Percentiles rank a stretch among this genome's conserved stretches.
phyloP scores from a whole-genome alignment of 2,113 vertebrate genomes.

The Pavo muticus region DNA sequence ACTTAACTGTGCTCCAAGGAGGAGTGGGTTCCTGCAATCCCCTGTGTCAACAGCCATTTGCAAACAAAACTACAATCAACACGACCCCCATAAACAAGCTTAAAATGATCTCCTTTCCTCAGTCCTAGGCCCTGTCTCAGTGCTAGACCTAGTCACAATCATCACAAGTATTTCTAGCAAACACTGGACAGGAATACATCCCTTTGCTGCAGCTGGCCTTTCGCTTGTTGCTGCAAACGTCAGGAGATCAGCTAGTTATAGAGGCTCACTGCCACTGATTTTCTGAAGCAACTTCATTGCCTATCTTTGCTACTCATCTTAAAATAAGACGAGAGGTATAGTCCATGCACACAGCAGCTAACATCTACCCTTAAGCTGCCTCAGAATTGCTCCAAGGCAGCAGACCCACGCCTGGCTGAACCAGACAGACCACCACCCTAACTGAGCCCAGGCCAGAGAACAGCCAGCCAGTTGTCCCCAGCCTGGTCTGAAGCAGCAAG shows the following conservation, averaged over 20 bases:
- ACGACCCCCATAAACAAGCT: neutral
- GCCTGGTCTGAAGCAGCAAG: neutral
- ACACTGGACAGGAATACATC: neutral
- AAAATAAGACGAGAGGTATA: neutral
- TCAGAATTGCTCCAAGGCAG: neutral
- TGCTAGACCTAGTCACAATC: neutral
- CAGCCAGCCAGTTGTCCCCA: accelerated
- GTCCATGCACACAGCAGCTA: neutral
- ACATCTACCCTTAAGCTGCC: neutral
- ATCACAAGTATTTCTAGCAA: neutral
- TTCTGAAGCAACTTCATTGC: neutral
- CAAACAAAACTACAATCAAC: neutral
- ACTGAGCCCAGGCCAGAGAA: neutral
- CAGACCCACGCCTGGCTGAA: neutral
- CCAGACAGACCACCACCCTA: neutral
- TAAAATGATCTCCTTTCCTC: neutral
- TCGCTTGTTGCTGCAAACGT: neutral
- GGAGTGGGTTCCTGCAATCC: neutral
- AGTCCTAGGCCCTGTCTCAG: neutral
- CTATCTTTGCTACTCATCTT: neutral
- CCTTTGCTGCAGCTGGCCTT: neutral
- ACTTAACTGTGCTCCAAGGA: neutral
- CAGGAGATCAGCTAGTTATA: neutral
- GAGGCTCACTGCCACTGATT: neutral
- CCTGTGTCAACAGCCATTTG: neutral